Conservation (phyloP, 2,797 vertebrate species). For the Pseudomugil gertrudae region DNA sequence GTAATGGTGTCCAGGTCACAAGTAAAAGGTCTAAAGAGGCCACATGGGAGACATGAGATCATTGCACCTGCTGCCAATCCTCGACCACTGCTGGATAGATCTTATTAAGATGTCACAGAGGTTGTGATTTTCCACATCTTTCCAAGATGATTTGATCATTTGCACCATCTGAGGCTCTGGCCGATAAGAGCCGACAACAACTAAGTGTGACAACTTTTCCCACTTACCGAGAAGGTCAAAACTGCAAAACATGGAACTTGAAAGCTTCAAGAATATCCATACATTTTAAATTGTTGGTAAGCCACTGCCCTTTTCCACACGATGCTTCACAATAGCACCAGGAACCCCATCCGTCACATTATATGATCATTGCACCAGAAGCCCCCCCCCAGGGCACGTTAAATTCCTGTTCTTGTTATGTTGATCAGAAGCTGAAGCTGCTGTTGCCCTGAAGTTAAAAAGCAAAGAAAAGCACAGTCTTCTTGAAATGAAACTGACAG, state of each 20-base stretch:
- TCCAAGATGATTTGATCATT: slow-evolving; percentile 13
- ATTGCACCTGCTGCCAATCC: slow-evolving; percentile 5
- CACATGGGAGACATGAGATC: slow-evolving; percentile 7
- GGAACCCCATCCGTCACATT: slow-evolving; percentile 8
- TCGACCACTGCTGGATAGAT: slow-evolving; percentile 11
- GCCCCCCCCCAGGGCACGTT: not conserved
- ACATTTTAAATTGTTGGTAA: slow-evolving; percentile 3
- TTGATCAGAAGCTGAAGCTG: slow-evolving; percentile 13
- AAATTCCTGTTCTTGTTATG: slow-evolving; percentile 15
- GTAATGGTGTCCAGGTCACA: slow-evolving; percentile 2
- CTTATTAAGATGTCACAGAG: not conserved
- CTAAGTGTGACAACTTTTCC: not conserved
- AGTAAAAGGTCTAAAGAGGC: slow-evolving; percentile 13
- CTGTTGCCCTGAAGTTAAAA: slow-evolving; percentile 23
- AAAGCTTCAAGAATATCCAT: slow-evolving; percentile 23
- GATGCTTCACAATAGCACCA: not conserved
- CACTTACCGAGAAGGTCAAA: not conserved
- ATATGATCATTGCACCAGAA: slow-evolving; percentile 4
- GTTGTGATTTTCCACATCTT: slow-evolving; percentile 7
- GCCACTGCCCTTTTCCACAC: not conserved
- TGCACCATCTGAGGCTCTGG: slow-evolving; percentile 25
- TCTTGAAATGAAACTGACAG: slow-evolving; percentile 29
- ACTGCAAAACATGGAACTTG: not conserved
- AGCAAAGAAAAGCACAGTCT: slow-evolving; percentile 18
- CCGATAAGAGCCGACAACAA: not conserved